These are phyloP conservation scores for Gobiocypris rarus DNA, from an alignment of 2,113 vertebrate genomes.

Conservation along the genomic window DNA sequence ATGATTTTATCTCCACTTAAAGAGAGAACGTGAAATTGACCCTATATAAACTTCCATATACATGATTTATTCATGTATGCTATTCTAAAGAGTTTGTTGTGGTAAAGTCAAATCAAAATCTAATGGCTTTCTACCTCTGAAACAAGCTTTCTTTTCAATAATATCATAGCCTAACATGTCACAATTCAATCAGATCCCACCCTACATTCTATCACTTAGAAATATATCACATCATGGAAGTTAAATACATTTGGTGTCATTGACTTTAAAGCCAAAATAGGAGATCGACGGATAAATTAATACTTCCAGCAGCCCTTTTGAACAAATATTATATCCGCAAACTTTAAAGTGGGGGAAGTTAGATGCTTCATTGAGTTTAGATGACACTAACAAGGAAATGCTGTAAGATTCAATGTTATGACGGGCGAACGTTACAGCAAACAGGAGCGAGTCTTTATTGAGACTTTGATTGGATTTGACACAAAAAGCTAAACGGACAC, in stretches of 20 bases:
- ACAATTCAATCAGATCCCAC: constrained; percentile 14
- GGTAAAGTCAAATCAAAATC: not conserved
- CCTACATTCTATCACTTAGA: constrained; percentile 9
- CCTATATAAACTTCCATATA: not conserved
- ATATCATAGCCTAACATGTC: not conserved
- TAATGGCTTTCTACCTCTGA: not conserved
- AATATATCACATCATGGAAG: not conserved
- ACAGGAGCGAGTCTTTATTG: constrained; percentile 47
- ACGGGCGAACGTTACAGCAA: not conserved
- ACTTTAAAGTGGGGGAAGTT: constrained; percentile 14
- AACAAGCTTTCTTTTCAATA: not conserved
- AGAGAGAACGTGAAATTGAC: not conserved
- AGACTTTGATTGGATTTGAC: constrained; percentile 51
- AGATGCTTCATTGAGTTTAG: constrained; percentile 10
- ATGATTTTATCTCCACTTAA: not conserved
- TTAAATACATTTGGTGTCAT: constrained; percentile 5
- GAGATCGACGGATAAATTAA: not conserved
- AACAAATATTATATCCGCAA: not conserved
- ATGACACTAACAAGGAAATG: constrained; percentile 27
- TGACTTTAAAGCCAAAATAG: not conserved
- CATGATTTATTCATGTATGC: not conserved
- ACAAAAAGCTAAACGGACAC: constrained; percentile 46
- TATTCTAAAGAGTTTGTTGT: not conserved
- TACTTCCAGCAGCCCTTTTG: not conserved
- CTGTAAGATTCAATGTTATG: constrained; percentile 19